A percentile compares a stretch with the other conserved stretches of the same genome.
Conservation (phyloP, 2,113 vertebrate species). For the Smithornis capensis region DNA sequence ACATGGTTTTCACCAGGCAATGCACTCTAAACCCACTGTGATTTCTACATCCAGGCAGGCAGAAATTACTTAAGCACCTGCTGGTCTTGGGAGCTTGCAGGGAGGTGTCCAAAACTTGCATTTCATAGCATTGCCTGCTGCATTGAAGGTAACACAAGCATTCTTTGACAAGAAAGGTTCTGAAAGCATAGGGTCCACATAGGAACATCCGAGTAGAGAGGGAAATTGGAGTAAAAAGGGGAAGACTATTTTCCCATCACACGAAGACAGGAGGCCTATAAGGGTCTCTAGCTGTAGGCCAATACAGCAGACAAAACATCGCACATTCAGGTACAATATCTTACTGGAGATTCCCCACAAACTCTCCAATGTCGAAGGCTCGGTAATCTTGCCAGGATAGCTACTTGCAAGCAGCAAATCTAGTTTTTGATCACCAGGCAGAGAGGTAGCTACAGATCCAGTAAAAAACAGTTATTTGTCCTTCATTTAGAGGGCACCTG, state of each 20-base stretch:
- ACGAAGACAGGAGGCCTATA: neutral
- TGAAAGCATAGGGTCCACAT: neutral
- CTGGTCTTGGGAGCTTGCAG: neutral
- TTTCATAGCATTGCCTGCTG: neutral
- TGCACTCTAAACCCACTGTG: accelerated
- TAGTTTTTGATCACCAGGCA: neutral
- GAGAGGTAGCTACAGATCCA: neutral
- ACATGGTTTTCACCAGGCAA: neutral
- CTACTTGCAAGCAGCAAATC: neutral
- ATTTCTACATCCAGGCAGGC: neutral
- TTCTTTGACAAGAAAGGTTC: neutral
- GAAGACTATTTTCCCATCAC: neutral
- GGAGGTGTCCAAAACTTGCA: neutral
- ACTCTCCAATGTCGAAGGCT: neutral
- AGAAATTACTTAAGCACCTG: neutral
- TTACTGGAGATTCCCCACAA: neutral
- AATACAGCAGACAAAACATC: neutral
- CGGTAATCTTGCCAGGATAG: neutral
- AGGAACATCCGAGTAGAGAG: neutral
- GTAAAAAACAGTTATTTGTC: neutral
- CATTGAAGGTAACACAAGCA: neutral
- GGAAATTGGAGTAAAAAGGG: neutral
- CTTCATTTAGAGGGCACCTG: neutral
- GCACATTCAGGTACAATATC: neutral
- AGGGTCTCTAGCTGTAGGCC: neutral